Evolutionary conservation across 2,797 vertebrate genomes (phyloP).

Genomic region (Acomys russatus): DNA sequence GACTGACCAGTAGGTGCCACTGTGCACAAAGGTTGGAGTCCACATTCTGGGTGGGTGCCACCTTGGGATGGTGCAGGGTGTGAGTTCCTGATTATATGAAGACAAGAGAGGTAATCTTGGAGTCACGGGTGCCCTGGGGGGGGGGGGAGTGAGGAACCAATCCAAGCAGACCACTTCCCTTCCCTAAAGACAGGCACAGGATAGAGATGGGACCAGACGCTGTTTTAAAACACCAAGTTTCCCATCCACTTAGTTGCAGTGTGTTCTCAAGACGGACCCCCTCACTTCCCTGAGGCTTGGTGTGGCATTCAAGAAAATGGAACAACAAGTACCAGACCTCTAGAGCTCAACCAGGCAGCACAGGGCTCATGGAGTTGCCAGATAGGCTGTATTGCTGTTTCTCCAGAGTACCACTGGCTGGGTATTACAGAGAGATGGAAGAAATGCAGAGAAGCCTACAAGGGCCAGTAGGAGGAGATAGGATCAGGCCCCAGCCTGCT

Average conservation of each 20-base stretch:
- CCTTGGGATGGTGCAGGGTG: background rate
- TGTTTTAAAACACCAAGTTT: background rate
- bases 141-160: background rate
- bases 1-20: constrained; percentile 30
- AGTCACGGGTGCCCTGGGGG: background rate
- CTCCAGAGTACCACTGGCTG: background rate
- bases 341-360: background rate
- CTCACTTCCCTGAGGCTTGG: background rate
- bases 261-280: background rate
- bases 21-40: background rate
- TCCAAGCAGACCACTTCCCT: background rate
- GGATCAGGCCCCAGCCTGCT: background rate
- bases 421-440: background rate
- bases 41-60: background rate
- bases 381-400: background rate
- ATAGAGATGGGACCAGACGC: background rate
- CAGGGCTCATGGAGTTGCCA: background rate
- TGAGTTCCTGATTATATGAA: background rate
- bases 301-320: constrained; percentile 46
- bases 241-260: background rate
- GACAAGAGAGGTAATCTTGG: background rate
- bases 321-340: background rate
- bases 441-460: background rate
- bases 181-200: background rate
- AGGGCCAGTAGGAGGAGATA: background rate